These are phyloP conservation scores for Lemur catta DNA, from an alignment of 2,797 vertebrate genomes.

Conservation along the genomic window DNA sequence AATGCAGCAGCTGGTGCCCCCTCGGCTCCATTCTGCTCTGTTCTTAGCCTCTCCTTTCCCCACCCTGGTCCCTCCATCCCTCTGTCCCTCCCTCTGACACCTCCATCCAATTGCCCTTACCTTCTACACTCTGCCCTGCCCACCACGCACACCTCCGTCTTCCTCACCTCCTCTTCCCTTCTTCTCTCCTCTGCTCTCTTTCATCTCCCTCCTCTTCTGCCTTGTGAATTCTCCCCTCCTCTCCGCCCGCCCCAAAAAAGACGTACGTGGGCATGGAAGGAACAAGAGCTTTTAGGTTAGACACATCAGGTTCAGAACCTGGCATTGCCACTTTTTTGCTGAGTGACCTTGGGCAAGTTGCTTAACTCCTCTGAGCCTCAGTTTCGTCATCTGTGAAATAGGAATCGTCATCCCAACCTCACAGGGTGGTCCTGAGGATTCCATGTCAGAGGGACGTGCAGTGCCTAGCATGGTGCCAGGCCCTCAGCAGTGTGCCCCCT, in stretches of 20 bases:
- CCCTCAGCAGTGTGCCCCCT: not conserved
- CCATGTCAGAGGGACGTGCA: not conserved
- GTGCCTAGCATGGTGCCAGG: not conserved
- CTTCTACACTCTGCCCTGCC: not conserved
- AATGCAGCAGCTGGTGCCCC: not conserved
- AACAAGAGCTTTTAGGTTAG: not conserved
- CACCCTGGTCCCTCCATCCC: not conserved
- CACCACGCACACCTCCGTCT: fast-evolving
- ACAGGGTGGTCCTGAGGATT: slow-evolving; percentile 53
- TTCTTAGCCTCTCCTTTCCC: not conserved
- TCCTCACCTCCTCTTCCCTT: not conserved
- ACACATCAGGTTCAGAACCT: not conserved
- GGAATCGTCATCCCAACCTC: not conserved
- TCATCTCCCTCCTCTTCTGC: not conserved
- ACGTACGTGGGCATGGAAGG: not conserved
- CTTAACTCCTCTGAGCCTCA: slow-evolving; percentile 63
- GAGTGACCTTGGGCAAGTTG: slow-evolving; percentile 43
- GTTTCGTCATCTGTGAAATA: slow-evolving; percentile 51
- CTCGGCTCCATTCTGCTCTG: not conserved
- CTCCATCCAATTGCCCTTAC: not conserved
- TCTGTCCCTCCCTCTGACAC: not conserved
- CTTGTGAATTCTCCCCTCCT: not conserved
- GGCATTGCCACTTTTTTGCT: not conserved
- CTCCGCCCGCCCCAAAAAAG: not conserved
- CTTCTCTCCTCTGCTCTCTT: not conserved